Evolutionary conservation across 2,113 vertebrate species (phyloP).

Genomic region (Peromyscus leucopus): DNA sequence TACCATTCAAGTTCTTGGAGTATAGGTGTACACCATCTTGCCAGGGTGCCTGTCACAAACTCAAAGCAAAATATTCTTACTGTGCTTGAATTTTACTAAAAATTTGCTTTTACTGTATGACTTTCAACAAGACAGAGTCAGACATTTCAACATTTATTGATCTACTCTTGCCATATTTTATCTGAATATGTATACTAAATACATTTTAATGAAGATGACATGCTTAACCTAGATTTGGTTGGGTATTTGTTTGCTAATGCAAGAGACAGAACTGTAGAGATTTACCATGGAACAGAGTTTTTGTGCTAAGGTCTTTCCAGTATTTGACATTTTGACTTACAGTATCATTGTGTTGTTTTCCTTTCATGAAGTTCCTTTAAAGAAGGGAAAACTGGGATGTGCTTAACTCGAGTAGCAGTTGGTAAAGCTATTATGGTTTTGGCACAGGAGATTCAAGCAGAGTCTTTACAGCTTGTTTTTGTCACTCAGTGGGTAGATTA

Average conservation of each 20-base stretch:
- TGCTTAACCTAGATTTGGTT: background rate
- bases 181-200: background rate
- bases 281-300: background rate
- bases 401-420: background rate
- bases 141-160: constrained; percentile 1
- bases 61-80: background rate
- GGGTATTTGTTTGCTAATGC: background rate
- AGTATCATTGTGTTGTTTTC: background rate
- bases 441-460: background rate
- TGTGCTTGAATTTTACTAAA: background rate
- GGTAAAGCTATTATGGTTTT: background rate
- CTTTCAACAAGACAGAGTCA: background rate
- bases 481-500: background rate
- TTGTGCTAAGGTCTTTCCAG: background rate
- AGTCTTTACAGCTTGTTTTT: background rate
- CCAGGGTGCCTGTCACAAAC: background rate
- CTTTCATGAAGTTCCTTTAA: background rate
- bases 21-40: background rate
- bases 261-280: background rate
- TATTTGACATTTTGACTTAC: background rate
- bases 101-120: background rate
- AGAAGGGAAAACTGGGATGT: background rate
- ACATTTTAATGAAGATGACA: background rate
- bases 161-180: background rate
- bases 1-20: background rate